A percentile compares a stretch with the other conserved stretches of the same genome.
These are phyloP conservation scores for Noctua janthina DNA, from an alignment of 2,888 invertebrate species.

Conservation along the genomic window DNA sequence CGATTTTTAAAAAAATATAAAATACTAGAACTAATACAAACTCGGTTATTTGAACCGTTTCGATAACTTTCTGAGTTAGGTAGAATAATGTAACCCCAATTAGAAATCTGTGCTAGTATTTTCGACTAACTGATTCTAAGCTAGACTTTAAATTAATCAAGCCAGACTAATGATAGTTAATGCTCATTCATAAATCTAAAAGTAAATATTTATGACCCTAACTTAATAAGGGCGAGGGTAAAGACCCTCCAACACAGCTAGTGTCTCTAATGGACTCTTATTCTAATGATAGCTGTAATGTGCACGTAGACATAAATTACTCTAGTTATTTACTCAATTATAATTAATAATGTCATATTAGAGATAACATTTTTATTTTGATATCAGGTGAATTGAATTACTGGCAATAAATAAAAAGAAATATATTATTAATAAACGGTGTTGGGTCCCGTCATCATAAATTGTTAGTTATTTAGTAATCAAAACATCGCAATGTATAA, in stretches of 20 bases:
- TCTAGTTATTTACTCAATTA: neutral
- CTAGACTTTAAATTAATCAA: neutral
- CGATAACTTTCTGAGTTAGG: too few relatives aligned
- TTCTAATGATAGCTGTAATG: conserved; percentile 6
- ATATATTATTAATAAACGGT: neutral
- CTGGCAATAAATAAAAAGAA: neutral
- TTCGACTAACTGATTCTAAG: neutral
- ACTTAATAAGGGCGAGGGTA: neutral
- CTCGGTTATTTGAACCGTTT: neutral
- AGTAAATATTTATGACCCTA: conserved; percentile 7
- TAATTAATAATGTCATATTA: conserved; percentile 5
- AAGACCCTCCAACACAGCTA: neutral
- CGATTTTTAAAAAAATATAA: neutral
- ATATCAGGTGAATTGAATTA: neutral
- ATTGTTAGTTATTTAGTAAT: too few relatives aligned
- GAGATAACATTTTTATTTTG: conserved; percentile 2
- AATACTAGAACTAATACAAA: neutral
- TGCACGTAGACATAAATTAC: neutral
- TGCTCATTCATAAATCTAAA: conserved; percentile 11
- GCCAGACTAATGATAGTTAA: conserved; percentile 8
- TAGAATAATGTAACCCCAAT: neutral
- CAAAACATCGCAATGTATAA: too few relatives aligned
- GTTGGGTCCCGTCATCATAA: too few relatives aligned
- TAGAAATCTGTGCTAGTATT: neutral
- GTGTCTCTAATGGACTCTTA: neutral